phyloP scores from a whole-genome alignment of 2,113 vertebrate genomes.

The Crotalus viridis region DNA sequence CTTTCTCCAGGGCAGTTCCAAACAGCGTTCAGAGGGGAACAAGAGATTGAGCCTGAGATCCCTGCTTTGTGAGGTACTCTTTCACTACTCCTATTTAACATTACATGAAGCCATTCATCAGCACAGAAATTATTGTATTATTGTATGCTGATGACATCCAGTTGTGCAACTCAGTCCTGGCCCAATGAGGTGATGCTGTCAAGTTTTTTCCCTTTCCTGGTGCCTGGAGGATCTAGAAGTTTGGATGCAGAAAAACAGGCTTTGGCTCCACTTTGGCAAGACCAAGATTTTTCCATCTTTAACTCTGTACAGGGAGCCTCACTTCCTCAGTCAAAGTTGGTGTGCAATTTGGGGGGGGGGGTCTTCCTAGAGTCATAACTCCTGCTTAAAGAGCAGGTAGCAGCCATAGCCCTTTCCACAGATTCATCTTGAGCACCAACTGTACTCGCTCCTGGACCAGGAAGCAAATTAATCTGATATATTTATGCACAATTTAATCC shows the following conservation, averaged over 20 bases:
- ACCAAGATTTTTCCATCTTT: neutral
- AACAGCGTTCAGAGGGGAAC: neutral
- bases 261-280: neutral
- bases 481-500: neutral
- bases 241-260: neutral
- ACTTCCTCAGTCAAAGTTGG: neutral
- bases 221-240: neutral
- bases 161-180: neutral
- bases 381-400: neutral
- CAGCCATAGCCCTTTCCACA: neutral
- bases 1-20: neutral
- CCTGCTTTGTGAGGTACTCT: neutral
- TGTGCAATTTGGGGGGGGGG: neutral
- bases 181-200: neutral
- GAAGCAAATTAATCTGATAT: neutral
- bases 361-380: neutral
- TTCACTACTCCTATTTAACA: neutral
- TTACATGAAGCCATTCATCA: neutral
- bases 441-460: neutral
- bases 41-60: neutral
- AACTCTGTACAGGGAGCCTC: neutral
- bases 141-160: neutral
- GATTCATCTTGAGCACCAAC: neutral
- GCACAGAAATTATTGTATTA: neutral
- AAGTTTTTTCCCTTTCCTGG: neutral